A percentile compares a stretch with the other conserved stretches of the same genome.
These are phyloP conservation scores for Megaceryle torquata DNA, from an alignment of 2,113 vertebrate genomes.

Conservation along the genomic window DNA sequence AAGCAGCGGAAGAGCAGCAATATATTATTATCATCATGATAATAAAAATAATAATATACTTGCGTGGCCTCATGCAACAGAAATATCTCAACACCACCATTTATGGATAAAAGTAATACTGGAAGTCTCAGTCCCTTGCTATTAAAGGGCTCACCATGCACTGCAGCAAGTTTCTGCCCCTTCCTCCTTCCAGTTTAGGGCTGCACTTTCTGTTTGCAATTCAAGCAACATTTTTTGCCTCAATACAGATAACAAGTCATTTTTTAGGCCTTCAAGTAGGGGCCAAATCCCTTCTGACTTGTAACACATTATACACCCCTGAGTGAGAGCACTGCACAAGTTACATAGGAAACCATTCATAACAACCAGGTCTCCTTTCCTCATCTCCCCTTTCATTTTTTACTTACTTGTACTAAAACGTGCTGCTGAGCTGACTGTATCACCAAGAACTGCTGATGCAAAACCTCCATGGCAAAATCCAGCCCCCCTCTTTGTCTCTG, in stretches of 20 bases:
- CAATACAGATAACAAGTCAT: not conserved
- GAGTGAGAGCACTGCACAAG: not conserved
- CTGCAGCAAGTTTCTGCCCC: not conserved
- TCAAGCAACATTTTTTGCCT: not conserved
- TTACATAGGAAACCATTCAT: not conserved
- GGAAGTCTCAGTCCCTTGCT: not conserved
- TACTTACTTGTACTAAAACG: rapidly evolving
- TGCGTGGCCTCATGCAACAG: no score
- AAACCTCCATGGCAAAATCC: rapidly evolving
- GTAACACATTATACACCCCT: rapidly evolving
- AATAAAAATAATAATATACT: rapidly evolving
- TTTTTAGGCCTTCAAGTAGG: not conserved
- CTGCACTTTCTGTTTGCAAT: not conserved
- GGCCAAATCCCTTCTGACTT: no score
- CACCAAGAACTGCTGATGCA: rapidly evolving
- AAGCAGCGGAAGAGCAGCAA: not conserved
- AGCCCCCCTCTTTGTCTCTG: rapidly evolving
- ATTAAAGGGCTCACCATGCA: rapidly evolving
- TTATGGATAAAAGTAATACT: rapidly evolving
- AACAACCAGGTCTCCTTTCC: not conserved
- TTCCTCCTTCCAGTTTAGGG: not conserved
- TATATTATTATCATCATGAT: rapidly evolving
- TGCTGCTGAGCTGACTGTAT: rapidly evolving
- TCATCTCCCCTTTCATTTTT: not conserved
- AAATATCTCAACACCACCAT: not conserved